These are phyloP conservation scores for Esox niger DNA, from an alignment of 2,113 vertebrate species.

Conservation along the genomic window DNA sequence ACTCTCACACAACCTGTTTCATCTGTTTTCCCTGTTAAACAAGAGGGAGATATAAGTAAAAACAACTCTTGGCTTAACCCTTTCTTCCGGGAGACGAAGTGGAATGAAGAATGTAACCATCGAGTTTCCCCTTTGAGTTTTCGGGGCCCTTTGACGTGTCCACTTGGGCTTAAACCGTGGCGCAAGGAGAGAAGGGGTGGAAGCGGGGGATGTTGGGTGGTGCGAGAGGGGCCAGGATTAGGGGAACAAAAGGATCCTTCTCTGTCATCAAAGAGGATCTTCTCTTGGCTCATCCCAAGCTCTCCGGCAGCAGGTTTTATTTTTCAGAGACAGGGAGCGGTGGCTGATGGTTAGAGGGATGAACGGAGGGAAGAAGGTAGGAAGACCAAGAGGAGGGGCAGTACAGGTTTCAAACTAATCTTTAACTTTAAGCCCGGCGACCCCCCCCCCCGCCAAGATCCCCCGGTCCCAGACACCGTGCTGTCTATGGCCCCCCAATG, in stretches of 20 bases:
- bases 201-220: slow-evolving; percentile 25
- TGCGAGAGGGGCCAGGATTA: slow-evolving; percentile 77
- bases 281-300: slow-evolving; percentile 69
- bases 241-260: slow-evolving; percentile 85
- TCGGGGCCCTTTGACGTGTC: slow-evolving; percentile 77
- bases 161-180: slow-evolving; percentile 86
- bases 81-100: slow-evolving; percentile 24
- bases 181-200: slow-evolving; percentile 68
- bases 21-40: background rate
- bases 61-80: slow-evolving; percentile 9
- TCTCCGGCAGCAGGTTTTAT: slow-evolving; percentile 80
- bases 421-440: slow-evolving; percentile 83
- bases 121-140: slow-evolving; percentile 61
- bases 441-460: slow-evolving; percentile 69
- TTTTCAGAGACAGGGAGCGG: slow-evolving; percentile 22
- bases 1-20: background rate
- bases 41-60: background rate
- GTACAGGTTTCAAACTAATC: slow-evolving; percentile 90
- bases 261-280: slow-evolving; percentile 85
- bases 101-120: slow-evolving; percentile 54
- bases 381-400: slow-evolving; percentile 53
- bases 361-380: slow-evolving; percentile 40
- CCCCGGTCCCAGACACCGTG: slow-evolving; percentile 64
- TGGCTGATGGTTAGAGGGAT: slow-evolving; percentile 12
- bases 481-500: slow-evolving; percentile 64